Conservation (phyloP, 1,140 invertebrate species). For the Apis laboriosa region DNA sequence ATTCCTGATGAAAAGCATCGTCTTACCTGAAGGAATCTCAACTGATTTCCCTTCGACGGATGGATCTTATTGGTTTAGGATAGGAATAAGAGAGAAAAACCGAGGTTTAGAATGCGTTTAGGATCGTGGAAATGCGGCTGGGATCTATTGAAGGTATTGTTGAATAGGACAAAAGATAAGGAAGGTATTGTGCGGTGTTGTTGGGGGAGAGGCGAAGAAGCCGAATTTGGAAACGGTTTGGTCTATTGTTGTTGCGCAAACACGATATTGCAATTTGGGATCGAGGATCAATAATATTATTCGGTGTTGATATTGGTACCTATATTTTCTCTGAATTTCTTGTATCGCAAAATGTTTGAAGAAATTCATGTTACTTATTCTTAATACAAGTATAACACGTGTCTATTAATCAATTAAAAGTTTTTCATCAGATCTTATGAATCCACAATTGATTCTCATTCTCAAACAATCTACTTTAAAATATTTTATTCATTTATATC, state of each 20-base stretch:
- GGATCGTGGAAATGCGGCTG: background rate
- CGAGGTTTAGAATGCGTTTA: background rate
- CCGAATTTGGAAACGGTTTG: background rate
- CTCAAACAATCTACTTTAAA: too few relatives aligned
- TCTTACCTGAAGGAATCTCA: constrained; percentile 10
- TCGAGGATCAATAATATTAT: background rate
- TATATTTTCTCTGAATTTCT: too few relatives aligned
- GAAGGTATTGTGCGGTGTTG: background rate
- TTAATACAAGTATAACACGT: too few relatives aligned
- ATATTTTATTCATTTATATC: too few relatives aligned
- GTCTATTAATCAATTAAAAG: too few relatives aligned
- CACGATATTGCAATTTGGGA: constrained; percentile 1
- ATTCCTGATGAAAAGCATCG: constrained; percentile 14
- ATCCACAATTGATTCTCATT: too few relatives aligned
- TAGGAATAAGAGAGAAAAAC: background rate
- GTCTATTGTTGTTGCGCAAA: background rate
- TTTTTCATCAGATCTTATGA: too few relatives aligned
- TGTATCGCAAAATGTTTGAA: too few relatives aligned
- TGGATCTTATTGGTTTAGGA: background rate
- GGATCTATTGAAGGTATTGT: background rate
- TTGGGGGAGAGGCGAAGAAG: background rate
- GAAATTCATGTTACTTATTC: too few relatives aligned
- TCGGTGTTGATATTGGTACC: background rate
- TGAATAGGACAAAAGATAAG: background rate
- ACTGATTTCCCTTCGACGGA: background rate